Evolutionary conservation across 2,888 invertebrate genomes (phyloP).

Genomic region (Rhorus exstirpatorius): DNA sequence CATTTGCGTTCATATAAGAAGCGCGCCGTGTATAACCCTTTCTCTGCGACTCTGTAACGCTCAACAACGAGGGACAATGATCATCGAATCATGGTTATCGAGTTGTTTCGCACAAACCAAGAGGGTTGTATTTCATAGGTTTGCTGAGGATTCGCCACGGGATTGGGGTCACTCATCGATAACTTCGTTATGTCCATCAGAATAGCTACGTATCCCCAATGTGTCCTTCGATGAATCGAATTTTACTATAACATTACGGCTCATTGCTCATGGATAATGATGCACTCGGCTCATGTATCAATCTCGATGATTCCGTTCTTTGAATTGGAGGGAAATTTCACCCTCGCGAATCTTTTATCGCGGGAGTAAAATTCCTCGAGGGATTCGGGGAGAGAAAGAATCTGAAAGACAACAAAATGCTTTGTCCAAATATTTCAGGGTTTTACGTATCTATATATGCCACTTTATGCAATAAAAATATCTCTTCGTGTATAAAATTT

Average conservation of each 20-base stretch:
- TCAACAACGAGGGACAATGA: slow-evolving; percentile 10
- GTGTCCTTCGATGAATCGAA: slow-evolving; percentile 75
- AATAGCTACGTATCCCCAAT: slow-evolving; percentile 64
- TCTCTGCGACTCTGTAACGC: neutral
- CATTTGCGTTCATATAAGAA: neutral
- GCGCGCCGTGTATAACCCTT: slow-evolving; percentile 29
- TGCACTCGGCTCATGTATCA: slow-evolving; percentile 54
- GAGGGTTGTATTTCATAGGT: slow-evolving; percentile 78
- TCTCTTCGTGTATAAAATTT: no score
- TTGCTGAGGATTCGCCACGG: slow-evolving; percentile 79
- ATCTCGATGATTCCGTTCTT: slow-evolving; percentile 44
- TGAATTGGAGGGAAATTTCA: slow-evolving; percentile 18
- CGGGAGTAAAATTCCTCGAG: neutral
- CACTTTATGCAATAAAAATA: no score
- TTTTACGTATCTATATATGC: neutral
- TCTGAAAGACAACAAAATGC: neutral
- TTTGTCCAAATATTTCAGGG: neutral
- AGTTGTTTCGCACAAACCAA: slow-evolving; percentile 40
- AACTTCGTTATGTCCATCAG: slow-evolving; percentile 78
- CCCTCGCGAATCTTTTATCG: neutral
- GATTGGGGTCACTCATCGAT: slow-evolving; percentile 78
- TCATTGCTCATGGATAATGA: slow-evolving; percentile 75
- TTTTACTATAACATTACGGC: slow-evolving; percentile 73
- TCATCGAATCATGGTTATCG: slow-evolving; percentile 37
- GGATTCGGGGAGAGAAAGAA: neutral